These are phyloP conservation scores for Ochotona curzoniae DNA, from an alignment of 2,113 vertebrate species.

Conservation along the genomic window DNA sequence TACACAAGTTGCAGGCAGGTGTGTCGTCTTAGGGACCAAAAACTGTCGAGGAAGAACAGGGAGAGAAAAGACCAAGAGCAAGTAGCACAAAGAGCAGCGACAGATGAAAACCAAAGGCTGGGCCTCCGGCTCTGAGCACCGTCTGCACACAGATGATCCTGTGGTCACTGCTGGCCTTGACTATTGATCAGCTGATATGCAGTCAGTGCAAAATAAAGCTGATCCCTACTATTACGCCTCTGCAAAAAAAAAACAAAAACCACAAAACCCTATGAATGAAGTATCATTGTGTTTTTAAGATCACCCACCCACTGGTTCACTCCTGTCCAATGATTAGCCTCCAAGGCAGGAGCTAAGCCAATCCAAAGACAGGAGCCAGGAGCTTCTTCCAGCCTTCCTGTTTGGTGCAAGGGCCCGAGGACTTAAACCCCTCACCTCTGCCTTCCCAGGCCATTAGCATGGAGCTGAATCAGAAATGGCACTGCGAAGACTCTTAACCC, in stretches of 20 bases:
- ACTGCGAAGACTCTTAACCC: no score
- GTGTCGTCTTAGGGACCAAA: constrained; percentile 11
- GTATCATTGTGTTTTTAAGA: not conserved
- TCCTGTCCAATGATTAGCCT: no score
- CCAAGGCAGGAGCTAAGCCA: no score
- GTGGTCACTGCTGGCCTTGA: not conserved
- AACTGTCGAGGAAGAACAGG: constrained; percentile 26
- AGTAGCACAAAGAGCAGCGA: not conserved
- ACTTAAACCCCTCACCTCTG: no score
- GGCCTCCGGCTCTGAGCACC: not conserved
- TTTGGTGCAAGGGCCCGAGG: no score
- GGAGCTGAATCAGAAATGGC: no score
- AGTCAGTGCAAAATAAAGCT: constrained; percentile 17
- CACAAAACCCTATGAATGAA: not conserved
- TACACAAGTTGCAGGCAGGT: not conserved
- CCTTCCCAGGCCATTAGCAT: no score
- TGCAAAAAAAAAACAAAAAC: not conserved
- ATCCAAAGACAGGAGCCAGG: no score
- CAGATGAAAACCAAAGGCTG: constrained; percentile 22
- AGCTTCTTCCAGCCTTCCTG: no score
- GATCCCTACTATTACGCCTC: not conserved
- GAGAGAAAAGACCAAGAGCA: not conserved
- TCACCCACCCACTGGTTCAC: no score
- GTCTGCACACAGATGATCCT: not conserved
- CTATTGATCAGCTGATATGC: not conserved